Conservation (phyloP, 1,140 invertebrate genomes). For the Sycophaga agraensis region DNA sequence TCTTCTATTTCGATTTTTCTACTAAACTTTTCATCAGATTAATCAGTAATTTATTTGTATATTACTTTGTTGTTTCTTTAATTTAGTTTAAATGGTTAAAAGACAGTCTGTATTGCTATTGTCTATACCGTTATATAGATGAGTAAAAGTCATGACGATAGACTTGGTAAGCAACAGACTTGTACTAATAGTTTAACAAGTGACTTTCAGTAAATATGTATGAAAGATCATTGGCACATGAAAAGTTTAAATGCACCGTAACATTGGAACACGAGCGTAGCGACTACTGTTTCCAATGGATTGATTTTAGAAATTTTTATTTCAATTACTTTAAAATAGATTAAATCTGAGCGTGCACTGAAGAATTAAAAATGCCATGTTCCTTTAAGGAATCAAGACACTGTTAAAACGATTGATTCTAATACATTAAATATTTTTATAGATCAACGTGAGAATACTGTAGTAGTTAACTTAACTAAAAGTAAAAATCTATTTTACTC, state of each 20-base stretch:
- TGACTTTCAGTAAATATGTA: slow-evolving; percentile 16
- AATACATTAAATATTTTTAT: slow-evolving; percentile 7
- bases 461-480: no score
- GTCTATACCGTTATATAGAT: slow-evolving; percentile 3
- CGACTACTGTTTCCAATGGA: no score
- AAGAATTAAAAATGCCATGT: slow-evolving; percentile 9
- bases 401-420: slow-evolving; percentile 8
- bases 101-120: slow-evolving; percentile 1
- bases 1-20: no score
- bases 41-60: no score
- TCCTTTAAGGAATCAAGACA: neutral
- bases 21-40: no score
- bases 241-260: slow-evolving; percentile 4
- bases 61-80: slow-evolving; percentile 12
- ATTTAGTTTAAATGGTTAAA: slow-evolving; percentile 17
- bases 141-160: slow-evolving; percentile 18
- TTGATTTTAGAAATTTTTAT: no score
- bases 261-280: neutral
- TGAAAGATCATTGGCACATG: slow-evolving; percentile 12
- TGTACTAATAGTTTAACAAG: slow-evolving; percentile 10
- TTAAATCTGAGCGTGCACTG: neutral
- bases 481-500: no score
- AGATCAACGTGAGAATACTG: neutral
- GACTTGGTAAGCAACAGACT: slow-evolving; percentile 1
- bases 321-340: slow-evolving; percentile 12